Conservation (phyloP, 2,113 vertebrate species). For the Ranitomeya imitator region DNA sequence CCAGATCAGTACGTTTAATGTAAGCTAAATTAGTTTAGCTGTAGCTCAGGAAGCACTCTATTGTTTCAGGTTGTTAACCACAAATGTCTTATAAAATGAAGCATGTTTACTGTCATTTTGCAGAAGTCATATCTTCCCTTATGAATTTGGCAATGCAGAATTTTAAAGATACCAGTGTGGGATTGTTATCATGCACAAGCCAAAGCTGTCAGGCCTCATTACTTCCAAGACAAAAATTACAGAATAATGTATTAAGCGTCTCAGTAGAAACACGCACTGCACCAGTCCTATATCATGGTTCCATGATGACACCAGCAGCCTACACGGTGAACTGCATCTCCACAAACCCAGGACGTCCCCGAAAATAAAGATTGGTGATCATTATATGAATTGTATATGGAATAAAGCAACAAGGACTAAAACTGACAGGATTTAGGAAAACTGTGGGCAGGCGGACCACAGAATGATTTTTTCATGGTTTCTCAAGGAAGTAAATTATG, state of each 20-base stretch:
- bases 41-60: conserved; percentile 60
- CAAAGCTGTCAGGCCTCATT: conserved; percentile 74
- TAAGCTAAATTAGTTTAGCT: conserved; percentile 67
- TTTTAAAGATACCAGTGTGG: conserved; percentile 69
- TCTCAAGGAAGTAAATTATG: background rate
- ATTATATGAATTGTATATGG: background rate
- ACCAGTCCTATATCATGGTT: background rate
- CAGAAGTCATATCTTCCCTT: conserved; percentile 69
- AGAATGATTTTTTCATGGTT: background rate
- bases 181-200: conserved; percentile 67
- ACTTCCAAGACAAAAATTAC: conserved; percentile 74
- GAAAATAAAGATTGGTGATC: background rate
- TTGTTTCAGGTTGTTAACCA: conserved; percentile 72
- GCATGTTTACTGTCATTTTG: conserved; percentile 67
- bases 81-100: conserved; percentile 69
- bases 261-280: conserved; percentile 31
- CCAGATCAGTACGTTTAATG: conserved; percentile 64
- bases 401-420: background rate
- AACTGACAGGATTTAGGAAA: background rate
- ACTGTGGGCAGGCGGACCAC: background rate
- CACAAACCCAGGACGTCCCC: background rate
- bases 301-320: conserved; percentile 65
- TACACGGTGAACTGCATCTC: conserved; percentile 53
- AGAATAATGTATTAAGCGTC: conserved; percentile 65
- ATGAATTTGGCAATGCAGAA: conserved; percentile 71